phyloP scores from a whole-genome alignment of 1,140 invertebrate species.

The Andrena cerasifolii region DNA sequence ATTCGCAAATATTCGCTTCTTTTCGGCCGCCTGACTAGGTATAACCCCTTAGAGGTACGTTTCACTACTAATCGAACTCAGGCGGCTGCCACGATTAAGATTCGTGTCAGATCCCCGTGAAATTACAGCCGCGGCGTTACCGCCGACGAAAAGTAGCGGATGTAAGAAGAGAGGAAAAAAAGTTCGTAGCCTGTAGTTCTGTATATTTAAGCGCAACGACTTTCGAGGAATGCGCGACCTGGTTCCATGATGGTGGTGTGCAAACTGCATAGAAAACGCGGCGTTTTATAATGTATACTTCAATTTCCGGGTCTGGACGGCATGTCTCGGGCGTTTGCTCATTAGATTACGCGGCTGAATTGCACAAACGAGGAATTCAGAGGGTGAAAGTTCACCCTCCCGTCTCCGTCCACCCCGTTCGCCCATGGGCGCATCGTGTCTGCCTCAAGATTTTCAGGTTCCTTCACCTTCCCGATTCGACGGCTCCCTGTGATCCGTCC shows the following conservation, averaged over 20 bases:
- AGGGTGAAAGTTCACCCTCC: conserved; percentile 42
- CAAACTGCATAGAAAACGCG: conserved; percentile 41
- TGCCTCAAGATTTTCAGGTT: conserved; percentile 39
- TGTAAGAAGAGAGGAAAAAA: neutral
- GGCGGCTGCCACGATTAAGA: neutral
- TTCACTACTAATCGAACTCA: too few relatives aligned
- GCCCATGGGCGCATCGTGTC: conserved; percentile 2
- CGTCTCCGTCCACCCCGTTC: too few relatives aligned
- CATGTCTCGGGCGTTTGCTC: conserved; percentile 58
- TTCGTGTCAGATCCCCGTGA: neutral
- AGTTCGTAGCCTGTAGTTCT: neutral
- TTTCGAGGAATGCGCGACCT: conserved; percentile 60
- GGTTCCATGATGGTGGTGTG: conserved; percentile 34
- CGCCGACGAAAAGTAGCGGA: neutral
- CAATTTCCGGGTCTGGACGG: conserved; percentile 73
- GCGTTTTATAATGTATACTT: conserved; percentile 68
- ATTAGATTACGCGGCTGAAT: conserved; percentile 66
- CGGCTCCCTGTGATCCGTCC: neutral
- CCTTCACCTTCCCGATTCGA: conserved; percentile 20
- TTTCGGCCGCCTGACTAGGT: too few relatives aligned
- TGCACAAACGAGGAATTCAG: conserved; percentile 61
- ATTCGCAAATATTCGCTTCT: too few relatives aligned
- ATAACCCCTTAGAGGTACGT: too few relatives aligned
- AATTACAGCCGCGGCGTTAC: neutral
- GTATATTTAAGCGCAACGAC: conserved; percentile 32